These are phyloP conservation scores for Bursaphelenchus okinawaensis DNA, from an alignment of 2,888 invertebrate genomes.

Conservation along the genomic window DNA sequence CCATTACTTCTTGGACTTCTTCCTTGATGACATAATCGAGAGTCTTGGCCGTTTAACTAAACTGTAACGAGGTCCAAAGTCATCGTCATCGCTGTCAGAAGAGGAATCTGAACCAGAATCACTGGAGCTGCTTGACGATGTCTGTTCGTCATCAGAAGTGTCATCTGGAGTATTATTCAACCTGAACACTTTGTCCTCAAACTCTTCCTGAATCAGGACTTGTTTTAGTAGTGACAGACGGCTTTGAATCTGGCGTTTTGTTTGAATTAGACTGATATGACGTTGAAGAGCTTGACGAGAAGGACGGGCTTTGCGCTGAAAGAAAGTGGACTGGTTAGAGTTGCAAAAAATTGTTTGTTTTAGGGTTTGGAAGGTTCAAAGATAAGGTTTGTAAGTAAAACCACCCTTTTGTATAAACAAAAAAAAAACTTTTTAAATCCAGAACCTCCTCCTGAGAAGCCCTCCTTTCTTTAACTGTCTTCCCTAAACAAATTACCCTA, in stretches of 20 bases:
- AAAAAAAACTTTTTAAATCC: no score
- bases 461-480: no score
- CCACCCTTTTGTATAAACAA: no score
- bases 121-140: background rate
- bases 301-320: no score
- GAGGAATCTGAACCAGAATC: background rate
- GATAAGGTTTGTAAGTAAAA: no score
- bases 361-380: no score
- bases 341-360: no score
- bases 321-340: no score
- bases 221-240: background rate
- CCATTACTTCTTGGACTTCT: background rate
- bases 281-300: constrained; percentile 4
- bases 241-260: background rate
- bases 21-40: background rate
- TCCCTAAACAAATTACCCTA: no score
- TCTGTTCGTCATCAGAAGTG: background rate
- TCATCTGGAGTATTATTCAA: background rate
- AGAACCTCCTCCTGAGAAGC: no score
- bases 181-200: background rate
- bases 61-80: background rate
- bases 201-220: constrained; percentile 10
- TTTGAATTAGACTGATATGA: background rate
- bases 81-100: background rate
- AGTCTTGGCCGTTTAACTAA: background rate